Conservation (phyloP, 2,797 vertebrate species). For the Coregonus suidteri region DNA sequence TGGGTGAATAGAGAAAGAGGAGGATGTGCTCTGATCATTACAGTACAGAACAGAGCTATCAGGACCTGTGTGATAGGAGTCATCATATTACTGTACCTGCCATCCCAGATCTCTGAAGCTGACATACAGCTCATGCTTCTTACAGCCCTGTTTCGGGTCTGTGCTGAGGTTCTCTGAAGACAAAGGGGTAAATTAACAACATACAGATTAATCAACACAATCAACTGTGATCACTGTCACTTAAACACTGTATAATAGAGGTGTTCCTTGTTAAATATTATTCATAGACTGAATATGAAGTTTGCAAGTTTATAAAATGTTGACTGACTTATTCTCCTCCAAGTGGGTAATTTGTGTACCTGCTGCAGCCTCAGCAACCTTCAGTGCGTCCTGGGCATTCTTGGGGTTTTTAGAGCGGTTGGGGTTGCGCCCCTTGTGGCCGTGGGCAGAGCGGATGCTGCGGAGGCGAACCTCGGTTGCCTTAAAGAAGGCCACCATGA, state of each 20-base stretch:
- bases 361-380: conserved; percentile 84
- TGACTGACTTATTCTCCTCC: not conserved
- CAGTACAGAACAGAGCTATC: not conserved
- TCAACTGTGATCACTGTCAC: not conserved
- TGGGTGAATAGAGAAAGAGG: not conserved
- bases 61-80: not conserved
- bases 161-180: conserved; percentile 83
- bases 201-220: conserved; percentile 3
- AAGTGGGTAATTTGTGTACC: conserved; percentile 45
- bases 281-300: too few species aligned
- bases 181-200: not conserved
- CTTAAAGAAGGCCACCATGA: conserved; percentile 96
- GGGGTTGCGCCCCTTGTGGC: conserved; percentile 84
- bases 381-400: conserved; percentile 85
- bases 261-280: not conserved
- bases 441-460: conserved; percentile 81
- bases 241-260: not conserved
- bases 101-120: conserved; percentile 98
- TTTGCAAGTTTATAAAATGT: too few species aligned
- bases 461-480: conserved; percentile 90
- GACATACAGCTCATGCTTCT: conserved; percentile 96
- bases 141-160: conserved; percentile 90
- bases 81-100: conserved; percentile 82
- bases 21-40: not conserved
- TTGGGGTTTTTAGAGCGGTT: conserved; percentile 86